phyloP scores from a whole-genome alignment of 2,113 vertebrate genomes.

The Eudorcas thomsonii region DNA sequence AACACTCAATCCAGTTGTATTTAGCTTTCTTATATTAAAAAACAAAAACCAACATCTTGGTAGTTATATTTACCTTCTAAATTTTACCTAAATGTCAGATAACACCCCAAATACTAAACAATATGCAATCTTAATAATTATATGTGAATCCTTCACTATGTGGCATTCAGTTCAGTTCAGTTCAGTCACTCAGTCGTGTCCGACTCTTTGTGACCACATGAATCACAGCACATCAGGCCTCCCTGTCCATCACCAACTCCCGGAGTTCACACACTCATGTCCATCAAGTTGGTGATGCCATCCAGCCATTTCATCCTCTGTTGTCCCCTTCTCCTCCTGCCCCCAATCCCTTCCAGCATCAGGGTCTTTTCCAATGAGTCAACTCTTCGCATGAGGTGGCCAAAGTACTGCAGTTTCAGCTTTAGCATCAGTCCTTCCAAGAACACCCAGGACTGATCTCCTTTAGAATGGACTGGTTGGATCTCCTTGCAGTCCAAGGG shows the following conservation, averaged over 20 bases:
- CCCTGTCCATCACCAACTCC: not conserved
- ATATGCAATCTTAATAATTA: not conserved
- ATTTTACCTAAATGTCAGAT: not conserved
- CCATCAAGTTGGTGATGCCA: not conserved
- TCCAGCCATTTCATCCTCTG: too few species aligned
- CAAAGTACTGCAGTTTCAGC: too few species aligned
- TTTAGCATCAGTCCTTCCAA: too few species aligned
- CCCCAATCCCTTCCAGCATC: too few species aligned
- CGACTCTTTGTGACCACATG: not conserved
- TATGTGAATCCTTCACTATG: not conserved
- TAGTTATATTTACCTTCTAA: conserved; percentile 27
- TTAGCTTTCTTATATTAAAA: conserved; percentile 1
- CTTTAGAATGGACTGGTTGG: too few species aligned
- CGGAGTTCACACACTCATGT: not conserved
- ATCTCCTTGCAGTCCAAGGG: too few species aligned
- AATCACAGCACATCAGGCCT: not conserved
- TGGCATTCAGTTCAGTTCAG: not conserved
- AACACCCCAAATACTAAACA: conserved; percentile 3
- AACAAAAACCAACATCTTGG: not conserved
- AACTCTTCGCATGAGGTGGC: too few species aligned
- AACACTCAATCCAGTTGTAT: not conserved
- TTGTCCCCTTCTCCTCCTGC: too few species aligned
- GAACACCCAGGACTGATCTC: too few species aligned
- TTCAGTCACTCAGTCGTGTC: not conserved
- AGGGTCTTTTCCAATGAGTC: too few species aligned